These are phyloP conservation scores for Pemphigus obesinymphae DNA, from an alignment of 1,140 invertebrate genomes.

Conservation along the genomic window DNA sequence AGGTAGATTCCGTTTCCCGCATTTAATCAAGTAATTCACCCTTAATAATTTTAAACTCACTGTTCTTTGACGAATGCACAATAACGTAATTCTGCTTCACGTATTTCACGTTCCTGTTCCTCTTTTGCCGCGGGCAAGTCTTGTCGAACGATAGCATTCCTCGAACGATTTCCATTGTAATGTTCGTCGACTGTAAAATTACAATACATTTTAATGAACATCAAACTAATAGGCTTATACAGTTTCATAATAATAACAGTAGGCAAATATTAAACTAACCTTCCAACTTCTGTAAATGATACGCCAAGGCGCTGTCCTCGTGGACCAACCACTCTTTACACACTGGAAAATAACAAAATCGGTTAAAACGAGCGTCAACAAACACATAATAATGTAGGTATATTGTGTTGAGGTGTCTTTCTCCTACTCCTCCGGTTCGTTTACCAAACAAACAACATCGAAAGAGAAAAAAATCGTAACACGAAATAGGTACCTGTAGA, in stretches of 20 bases:
- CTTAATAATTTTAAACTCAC: conserved; percentile 52
- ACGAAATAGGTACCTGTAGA: background rate
- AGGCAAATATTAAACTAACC: conserved; percentile 58
- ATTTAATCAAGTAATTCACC: background rate
- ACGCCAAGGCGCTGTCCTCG: conserved; percentile 84
- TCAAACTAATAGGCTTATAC: background rate
- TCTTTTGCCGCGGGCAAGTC: conserved; percentile 78
- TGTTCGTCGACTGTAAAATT: conserved; percentile 64
- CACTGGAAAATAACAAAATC: conserved; percentile 58
- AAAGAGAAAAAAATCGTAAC: background rate
- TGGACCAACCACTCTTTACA: conserved; percentile 86
- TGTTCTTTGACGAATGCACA: conserved; percentile 61
- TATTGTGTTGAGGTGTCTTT: background rate
- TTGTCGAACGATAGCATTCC: conserved; percentile 81
- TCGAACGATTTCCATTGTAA: conserved; percentile 76
- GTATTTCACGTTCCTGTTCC: conserved; percentile 73
- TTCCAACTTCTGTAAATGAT: conserved; percentile 84
- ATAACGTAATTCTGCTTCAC: conserved; percentile 61
- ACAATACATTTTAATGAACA: background rate
- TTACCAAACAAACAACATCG: background rate
- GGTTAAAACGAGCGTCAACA: background rate
- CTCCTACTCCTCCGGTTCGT: background rate
- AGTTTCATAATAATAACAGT: background rate
- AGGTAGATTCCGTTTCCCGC: too few relatives aligned
- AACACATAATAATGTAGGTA: background rate